Base-by-base conservation (phyloP, 2,888 invertebrate genomes). In the Pogonocherus hispidulus region DNA sequence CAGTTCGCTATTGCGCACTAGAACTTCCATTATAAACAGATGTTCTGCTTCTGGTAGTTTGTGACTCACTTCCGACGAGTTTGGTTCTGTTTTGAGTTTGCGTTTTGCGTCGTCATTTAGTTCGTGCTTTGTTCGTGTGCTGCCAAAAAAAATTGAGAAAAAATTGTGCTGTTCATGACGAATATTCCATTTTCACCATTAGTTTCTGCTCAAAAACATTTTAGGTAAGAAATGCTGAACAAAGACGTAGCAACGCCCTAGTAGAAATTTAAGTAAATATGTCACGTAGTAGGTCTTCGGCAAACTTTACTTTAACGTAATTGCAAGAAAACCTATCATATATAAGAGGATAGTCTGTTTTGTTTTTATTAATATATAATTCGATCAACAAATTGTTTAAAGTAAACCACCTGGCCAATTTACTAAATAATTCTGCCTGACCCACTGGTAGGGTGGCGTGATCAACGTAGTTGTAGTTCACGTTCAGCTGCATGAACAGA, bases 51-150 rank as follows among this genome's bases (percentile, higher is more conserved):
- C 27, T 59, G 59, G 47, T 47, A 59, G 59, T 59, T 59, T 59
- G 59, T 59, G 69, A 65, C 64, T 67, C 71, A 69, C 63, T 73
- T 73, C 66, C 63, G 64, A 54, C 41, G 62, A 54, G 60, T 56
- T 71, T 49, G 69, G 68, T 69, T 68, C 51, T 63, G 54, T 63
- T 66, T 69, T 68, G 35, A 66, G 54, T 63, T 66, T 57, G 69
- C 71, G 69, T 62, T 63, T 66, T 57, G 69, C 71, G 69, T 62
- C 68, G 66, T 72, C 72, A 71, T 73, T 70, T 74, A 69, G 66
- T 73, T 71, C 59, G 70, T 73, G 71, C 73, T 73, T 74, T 75
- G 74, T 73, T 57, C 67, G 67, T 69, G 69, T 71, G 69, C 63
- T 60, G 60, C 56, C 69, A 49, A 63, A 70, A 66, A 72, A 56